phyloP scores from a whole-genome alignment of 2,797 vertebrate species.

The Darevskia nairensis region DNA sequence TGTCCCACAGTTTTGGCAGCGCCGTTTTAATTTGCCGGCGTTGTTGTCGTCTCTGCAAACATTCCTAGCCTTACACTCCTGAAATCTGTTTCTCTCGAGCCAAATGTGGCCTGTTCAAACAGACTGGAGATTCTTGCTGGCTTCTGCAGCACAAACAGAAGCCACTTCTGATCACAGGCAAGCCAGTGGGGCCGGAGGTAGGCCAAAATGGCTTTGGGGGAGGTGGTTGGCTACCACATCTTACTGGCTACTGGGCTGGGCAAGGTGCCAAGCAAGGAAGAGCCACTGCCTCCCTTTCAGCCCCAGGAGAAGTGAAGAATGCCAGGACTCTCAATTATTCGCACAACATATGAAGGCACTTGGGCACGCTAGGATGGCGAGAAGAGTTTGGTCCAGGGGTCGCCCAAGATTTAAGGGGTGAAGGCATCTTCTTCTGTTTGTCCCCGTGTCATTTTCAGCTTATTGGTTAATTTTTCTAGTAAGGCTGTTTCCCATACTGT shows the following conservation, averaged over 20 bases:
- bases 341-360: background rate
- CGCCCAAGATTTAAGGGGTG: no score
- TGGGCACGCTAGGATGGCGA: background rate
- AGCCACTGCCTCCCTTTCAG: background rate
- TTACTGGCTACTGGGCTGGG: background rate
- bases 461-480: no score
- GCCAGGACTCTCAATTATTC: no score
- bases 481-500: no score
- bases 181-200: background rate
- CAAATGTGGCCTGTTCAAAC: slow-evolving; percentile 24
- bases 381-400: background rate
- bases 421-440: no score
- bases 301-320: background rate
- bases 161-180: background rate
- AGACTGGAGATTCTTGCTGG: slow-evolving; percentile 20
- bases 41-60: slow-evolving; percentile 25
- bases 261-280: background rate
- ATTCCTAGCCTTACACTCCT: slow-evolving; percentile 19
- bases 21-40: background rate
- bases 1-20: slow-evolving; percentile 14
- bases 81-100: background rate
- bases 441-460: no score
- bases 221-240: background rate
- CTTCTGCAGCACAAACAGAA: slow-evolving; percentile 15
- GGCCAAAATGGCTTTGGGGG: background rate